Evolutionary conservation across 2,113 vertebrate genomes (phyloP).

Genomic region (Sander vitreus): DNA sequence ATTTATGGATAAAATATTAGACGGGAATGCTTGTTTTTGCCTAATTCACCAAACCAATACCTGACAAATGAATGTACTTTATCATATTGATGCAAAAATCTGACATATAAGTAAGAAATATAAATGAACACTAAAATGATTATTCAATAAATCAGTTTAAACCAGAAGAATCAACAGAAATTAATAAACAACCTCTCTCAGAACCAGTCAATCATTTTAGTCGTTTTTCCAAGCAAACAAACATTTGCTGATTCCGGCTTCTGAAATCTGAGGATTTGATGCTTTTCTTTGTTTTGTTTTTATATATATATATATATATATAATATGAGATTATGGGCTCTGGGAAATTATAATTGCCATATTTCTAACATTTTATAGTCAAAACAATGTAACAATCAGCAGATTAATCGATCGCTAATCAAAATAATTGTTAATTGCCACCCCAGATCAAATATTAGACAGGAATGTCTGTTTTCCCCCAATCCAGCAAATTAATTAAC

Average conservation of each 20-base stretch:
- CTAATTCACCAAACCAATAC: background rate
- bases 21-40: background rate
- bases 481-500: background rate
- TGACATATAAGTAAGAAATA: background rate
- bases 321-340: background rate
- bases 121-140: background rate
- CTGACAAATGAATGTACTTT: background rate
- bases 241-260: background rate
- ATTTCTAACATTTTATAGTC: background rate
- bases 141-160: background rate
- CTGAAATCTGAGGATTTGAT: background rate
- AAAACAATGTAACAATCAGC: background rate
- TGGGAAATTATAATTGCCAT: background rate
- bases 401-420: background rate
- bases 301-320: background rate
- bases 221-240: background rate
- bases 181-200: background rate
- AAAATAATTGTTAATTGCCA: background rate
- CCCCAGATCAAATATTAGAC: background rate
- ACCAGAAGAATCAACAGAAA: background rate
- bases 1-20: background rate
- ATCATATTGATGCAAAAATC: no score
- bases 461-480: background rate
- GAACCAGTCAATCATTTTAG: background rate
- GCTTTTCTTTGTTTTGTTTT: background rate